Evolutionary conservation across 2,113 vertebrate genomes (phyloP), one percentile per base, ranked within the genome.

Genomic region (Triplophysa rosa): DNA sequence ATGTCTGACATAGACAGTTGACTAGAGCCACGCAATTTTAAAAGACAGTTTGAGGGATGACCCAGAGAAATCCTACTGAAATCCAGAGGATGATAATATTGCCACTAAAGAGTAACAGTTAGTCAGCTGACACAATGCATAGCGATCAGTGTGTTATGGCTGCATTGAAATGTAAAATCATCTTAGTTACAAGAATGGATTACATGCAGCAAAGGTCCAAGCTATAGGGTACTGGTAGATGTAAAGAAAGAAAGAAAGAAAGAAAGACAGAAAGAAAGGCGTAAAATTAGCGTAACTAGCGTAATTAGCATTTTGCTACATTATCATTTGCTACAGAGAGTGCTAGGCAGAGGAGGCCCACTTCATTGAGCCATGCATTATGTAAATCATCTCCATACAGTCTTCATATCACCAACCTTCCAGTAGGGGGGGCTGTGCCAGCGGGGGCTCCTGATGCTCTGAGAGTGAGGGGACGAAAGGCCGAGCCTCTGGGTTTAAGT

Each of bases 351-450:
- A 63, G 80, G 68, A 17, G 83, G 83, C 81, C 59, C 81, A 84
- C 68, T 69, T 37, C 78, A 81, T 61, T 45, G 81, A 85, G 83
- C 78, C 83, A 85, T 85, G 86, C 84, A 77, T 52, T 76, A 81
- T 59, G 77, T 77, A 80, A 82, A 80, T 65, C 70, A 70, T 80
- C 83, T 82, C 37, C 82, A 81, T 74, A 81, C 69, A 83, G 74
- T 84, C 79, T 87, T 87, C 90, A 89, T 87, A 37, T 91, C 92
- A 93, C 93, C 92, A 93, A 93, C 93, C 93, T 93, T 93, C 91
- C 89, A 90, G 79, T 86, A 84, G 86, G 89, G 90, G 87, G 86
- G 88, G 90, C 87, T 88, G 88, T 91, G 90, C 86, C 87, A 85
- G 84, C 73, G 86, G 86, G 85, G 89, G 89, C 84, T 93, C 88